A percentile compares a stretch with the other conserved stretches of the same genome.
Evolutionary conservation across 2,113 vertebrate genomes (phyloP).

Genomic region (Vicugna pacos): DNA sequence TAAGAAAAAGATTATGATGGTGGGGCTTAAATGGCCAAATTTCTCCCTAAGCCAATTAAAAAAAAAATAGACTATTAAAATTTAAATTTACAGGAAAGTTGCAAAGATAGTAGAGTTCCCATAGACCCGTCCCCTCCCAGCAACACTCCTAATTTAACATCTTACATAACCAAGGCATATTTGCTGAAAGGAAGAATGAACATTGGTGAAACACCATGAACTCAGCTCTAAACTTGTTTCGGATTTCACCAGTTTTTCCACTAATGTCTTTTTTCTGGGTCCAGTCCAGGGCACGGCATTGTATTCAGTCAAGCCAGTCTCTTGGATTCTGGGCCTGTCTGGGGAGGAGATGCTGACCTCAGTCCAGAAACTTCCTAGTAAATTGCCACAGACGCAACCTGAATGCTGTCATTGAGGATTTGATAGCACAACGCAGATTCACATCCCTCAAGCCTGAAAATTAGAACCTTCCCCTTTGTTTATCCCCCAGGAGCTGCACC

Average conservation of each 20-base stretch:
- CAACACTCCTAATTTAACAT: neutral
- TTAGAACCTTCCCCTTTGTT: neutral
- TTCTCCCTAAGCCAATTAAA: neutral
- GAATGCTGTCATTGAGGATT: accelerated
- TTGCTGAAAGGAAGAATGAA: neutral
- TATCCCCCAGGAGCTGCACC: neutral
- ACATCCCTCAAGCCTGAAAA: neutral
- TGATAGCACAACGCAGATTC: accelerated
- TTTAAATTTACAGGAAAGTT: neutral
- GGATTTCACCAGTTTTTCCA: too few species aligned
- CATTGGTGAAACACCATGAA: neutral
- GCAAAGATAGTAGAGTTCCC: neutral
- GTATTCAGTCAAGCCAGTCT: neutral
- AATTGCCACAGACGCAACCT: too few species aligned
- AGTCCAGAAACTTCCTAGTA: neutral
- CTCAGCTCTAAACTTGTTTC: neutral
- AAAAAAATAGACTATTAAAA: neutral
- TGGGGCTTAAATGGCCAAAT: neutral
- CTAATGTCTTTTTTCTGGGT: neutral
- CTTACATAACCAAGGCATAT: accelerated
- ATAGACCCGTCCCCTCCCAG: neutral
- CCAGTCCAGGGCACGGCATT: accelerated
- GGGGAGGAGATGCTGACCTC: neutral
- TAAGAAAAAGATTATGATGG: neutral
- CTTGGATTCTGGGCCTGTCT: neutral